A percentile compares a stretch with the other conserved stretches of the same genome.
Conservation (phyloP, 2,113 vertebrate genomes). For the Trachemys scripta region DNA sequence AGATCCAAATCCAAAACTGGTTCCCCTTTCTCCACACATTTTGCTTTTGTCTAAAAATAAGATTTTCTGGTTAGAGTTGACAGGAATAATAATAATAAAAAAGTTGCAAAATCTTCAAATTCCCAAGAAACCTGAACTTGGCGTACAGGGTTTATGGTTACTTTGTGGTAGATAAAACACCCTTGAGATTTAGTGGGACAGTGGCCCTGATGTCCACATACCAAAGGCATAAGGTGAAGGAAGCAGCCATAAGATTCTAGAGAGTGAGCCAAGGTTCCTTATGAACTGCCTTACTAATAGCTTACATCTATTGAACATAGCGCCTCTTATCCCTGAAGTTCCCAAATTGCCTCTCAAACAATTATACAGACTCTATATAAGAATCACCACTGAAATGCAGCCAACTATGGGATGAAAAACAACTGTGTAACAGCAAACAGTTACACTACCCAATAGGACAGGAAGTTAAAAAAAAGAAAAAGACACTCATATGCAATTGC, state of each 20-base stretch:
- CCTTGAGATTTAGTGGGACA: background rate
- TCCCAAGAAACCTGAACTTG: background rate
- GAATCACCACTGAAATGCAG: background rate
- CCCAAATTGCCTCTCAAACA: background rate
- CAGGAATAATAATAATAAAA: background rate
- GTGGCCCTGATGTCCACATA: background rate
- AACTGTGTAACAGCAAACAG: background rate
- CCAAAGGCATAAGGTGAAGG: background rate
- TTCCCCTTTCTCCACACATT: background rate
- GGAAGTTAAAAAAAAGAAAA: background rate
- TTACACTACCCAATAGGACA: background rate
- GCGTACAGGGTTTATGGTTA: background rate
- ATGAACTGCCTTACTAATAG: background rate
- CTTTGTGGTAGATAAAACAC: background rate
- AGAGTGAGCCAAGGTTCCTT: background rate
- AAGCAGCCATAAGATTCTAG: background rate
- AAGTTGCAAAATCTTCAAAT: background rate
- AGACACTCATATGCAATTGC: background rate
- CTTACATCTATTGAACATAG: background rate
- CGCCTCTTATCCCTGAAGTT: background rate
- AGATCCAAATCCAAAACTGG: background rate
- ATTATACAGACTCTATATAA: background rate
- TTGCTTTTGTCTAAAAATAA: background rate
- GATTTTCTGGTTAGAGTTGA: background rate
- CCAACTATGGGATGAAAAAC: background rate